These are phyloP conservation scores for Mongoloraphidia duomilia DNA, from an alignment of 2,888 invertebrate species.

Conservation along the genomic window DNA sequence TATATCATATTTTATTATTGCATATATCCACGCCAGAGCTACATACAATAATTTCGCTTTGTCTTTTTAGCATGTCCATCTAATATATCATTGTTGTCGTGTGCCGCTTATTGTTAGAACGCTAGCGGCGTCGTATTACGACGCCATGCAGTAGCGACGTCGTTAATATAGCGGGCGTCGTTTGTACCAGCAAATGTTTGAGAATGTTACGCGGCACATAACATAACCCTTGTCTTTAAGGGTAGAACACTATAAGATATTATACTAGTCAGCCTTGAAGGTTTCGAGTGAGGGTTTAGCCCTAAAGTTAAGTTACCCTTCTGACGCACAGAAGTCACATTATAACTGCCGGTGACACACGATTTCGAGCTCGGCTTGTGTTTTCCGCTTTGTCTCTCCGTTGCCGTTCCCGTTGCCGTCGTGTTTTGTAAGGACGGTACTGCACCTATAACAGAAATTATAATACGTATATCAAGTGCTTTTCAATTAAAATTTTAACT, in stretches of 20 bases:
- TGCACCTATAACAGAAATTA: too few relatives aligned
- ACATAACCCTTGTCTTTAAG: neutral
- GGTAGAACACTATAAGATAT: neutral
- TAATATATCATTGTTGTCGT: slow-evolving; percentile 14
- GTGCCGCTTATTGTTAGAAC: neutral
- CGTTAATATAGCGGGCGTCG: too few relatives aligned
- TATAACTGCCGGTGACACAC: too few relatives aligned
- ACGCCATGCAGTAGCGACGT: neutral
- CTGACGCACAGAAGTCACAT: too few relatives aligned
- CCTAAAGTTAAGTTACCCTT: too few relatives aligned
- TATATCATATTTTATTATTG: slow-evolving; percentile 17
- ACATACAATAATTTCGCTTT: slow-evolving; percentile 16
- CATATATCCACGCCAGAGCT: slow-evolving; percentile 12
- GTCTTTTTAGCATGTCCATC: slow-evolving; percentile 16
- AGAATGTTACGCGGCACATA: neutral
- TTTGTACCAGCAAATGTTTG: too few relatives aligned
- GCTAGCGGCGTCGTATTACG: neutral
- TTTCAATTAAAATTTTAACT: too few relatives aligned
- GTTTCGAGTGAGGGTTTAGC: neutral
- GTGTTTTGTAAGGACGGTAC: too few relatives aligned
- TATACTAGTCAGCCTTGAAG: neutral
- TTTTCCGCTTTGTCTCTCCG: too few relatives aligned
- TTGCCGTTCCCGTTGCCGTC: too few relatives aligned
- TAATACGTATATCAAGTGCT: too few relatives aligned
- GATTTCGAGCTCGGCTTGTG: too few relatives aligned